Evolutionary conservation across 2,113 vertebrate genomes (phyloP), one percentile per base, ranked within the genome.

Genomic region (Lamprotornis superbus): DNA sequence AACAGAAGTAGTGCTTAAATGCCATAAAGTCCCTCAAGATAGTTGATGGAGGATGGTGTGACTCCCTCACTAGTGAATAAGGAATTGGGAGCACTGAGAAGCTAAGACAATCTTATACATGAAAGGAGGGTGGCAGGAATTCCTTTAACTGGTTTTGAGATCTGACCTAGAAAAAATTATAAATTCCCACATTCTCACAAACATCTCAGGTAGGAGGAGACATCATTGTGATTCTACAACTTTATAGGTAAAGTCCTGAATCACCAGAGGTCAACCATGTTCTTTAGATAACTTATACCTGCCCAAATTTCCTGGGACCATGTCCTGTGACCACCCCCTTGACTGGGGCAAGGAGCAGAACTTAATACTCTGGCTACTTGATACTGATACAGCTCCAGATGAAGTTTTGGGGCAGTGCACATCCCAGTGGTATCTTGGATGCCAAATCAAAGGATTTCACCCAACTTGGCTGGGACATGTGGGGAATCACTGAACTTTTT

Each of bases 1-100:
- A 94, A 95, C 37, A 89, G 76, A 56, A 93, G 49, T 50, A 70
- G 47, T 35, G 28, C 81, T 93, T 73, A 86, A 78, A 88, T 67
- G 50, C 71, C 22, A 53, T 47, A 70, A 83, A 79, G 20, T 39
- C 68, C 82, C 55, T 84, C 65, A 33, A 50, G 71, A n/a, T 10
- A 53, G 46, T 19, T 70, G 75, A 78, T 59, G 42, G 65, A 88
- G 71, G 25, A 67, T 1, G 2, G 71, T 5, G 4, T 35, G 56
- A 78, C 24, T 90, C 57, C 71, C 55, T 91, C 37, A 27, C 44
- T 68, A 39, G 37, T 65, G 59, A 94, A 46, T 46, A 88, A 89
- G 28, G 56, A 89, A 89, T 5, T 59, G 35, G 76, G 73, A 91
- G 63, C 22, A 15, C 5, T 31, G 5, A 83, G 31, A 23, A 67